Evolutionary conservation across 1,140 invertebrate species (phyloP), one percentile per base, ranked within the genome.

Genomic region (Oscheius sp.): DNA sequence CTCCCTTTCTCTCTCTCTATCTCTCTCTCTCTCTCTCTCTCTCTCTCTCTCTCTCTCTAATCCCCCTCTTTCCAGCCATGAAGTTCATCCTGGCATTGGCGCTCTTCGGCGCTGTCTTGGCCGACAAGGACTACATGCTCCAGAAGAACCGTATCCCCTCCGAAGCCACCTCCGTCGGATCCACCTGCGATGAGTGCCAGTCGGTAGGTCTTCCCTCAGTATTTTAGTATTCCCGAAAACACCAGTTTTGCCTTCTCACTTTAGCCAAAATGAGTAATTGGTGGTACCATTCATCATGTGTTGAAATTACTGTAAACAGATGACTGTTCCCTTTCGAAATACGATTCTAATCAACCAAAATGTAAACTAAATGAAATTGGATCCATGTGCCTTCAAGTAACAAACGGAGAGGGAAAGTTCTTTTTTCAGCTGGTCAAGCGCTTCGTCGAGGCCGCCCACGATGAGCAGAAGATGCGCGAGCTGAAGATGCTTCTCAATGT

Each of bases 381-480:
- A n/a, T n/a, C n/a, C n/a, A n/a, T n/a, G n/a, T n/a, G n/a, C n/a
- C n/a, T n/a, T n/a, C n/a, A n/a, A n/a, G n/a, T 29, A 20, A 31
- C 18, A 64, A 13, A 18, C 3, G n/a, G 18, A 26, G 3, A 64
- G 18, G n/a, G 29, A 64, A 7, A 66, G n/a, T 38, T 10, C 20
- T 13, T 26, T 26, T 45, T 71, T 23, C 42, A 73, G 45, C 34
- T 82, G 29, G 73, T 83, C 73, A 77, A 83, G 46, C 73, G 77
- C 29, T 75, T 84, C 52, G 78, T 68, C 26, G 77, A 77, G 10
- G 81, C 83, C 34, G 76, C 75, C 10, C 65, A 82, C 23, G 82
- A 84, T 42, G 81, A 76, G 23, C 29, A 63, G 4, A 83, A 83
- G 71, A 52, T 83, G 34, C 79, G 73, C 10, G 78, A 81, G 35